Evolutionary conservation across 2,797 vertebrate species (phyloP).

Genomic region (Anguilla marmorata): DNA sequence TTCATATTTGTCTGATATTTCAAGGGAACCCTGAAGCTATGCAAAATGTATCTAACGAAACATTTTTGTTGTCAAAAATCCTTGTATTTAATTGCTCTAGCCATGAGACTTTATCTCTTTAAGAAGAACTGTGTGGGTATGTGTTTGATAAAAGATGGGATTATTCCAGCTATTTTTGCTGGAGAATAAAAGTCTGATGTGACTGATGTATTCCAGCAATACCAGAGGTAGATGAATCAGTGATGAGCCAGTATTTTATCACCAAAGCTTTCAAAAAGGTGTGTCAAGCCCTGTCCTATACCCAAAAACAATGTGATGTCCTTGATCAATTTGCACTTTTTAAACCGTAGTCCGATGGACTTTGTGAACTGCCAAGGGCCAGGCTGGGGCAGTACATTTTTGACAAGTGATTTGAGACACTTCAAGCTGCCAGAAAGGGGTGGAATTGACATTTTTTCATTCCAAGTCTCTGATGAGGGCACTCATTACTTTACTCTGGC

Average conservation of each 20-base stretch:
- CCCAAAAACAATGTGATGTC: conserved; percentile 39
- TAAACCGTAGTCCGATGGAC: conserved; percentile 46
- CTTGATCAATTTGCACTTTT: conserved; percentile 55
- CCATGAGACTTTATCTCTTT: conserved; percentile 26
- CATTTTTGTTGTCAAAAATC: conserved; percentile 38
- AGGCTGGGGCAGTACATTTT: neutral
- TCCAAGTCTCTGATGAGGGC: neutral
- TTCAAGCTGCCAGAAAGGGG: conserved; percentile 25
- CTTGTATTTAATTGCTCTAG: conserved; percentile 22
- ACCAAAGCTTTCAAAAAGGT: conserved; percentile 44
- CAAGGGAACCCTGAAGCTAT: neutral
- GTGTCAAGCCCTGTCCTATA: conserved; percentile 42
- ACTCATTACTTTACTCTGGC: neutral
- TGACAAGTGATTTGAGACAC: neutral
- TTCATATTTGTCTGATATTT: neutral
- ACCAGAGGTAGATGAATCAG: conserved; percentile 35
- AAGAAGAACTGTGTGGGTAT: conserved; percentile 23
- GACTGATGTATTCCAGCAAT: conserved; percentile 39
- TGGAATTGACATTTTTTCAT: conserved; percentile 46
- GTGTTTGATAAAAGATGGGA: neutral
- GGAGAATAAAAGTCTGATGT: conserved; percentile 24
- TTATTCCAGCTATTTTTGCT: neutral
- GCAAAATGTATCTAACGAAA: neutral
- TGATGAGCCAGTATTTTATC: conserved; percentile 54
- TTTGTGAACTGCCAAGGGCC: neutral